Evolutionary conservation across 2,113 vertebrate genomes (phyloP).

Genomic region (Scopus umbretta): DNA sequence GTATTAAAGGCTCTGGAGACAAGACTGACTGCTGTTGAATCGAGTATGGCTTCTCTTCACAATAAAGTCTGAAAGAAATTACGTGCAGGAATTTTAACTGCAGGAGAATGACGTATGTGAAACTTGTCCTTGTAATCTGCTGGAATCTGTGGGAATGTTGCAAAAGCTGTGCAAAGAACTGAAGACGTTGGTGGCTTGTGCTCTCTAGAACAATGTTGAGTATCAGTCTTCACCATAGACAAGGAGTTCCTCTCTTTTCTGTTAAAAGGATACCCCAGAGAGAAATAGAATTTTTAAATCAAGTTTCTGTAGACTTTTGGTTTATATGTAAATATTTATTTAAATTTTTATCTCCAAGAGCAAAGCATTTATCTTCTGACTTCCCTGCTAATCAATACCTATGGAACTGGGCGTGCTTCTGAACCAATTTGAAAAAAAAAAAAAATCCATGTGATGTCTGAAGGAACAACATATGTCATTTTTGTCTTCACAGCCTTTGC

Average conservation of each 20-base stretch:
- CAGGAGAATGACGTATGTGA: not conserved
- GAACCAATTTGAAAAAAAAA: not conserved
- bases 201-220: not conserved
- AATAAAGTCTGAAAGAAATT: not conserved
- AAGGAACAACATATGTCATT: not conserved
- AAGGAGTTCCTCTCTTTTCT: not conserved
- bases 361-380: not conserved
- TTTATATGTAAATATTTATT: not conserved
- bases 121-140: not conserved
- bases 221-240: not conserved
- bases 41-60: not conserved
- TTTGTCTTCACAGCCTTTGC: not conserved
- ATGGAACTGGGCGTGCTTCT: not conserved
- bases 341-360: not conserved
- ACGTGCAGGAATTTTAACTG: not conserved
- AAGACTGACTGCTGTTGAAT: conserved; percentile 27
- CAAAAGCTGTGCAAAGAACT: not conserved
- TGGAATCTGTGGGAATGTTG: not conserved
- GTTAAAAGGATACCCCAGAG: not conserved
- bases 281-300: not conserved
- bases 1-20: conserved; percentile 38
- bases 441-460: not conserved
- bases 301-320: not conserved
- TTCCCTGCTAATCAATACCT: not conserved
- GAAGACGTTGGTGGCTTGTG: not conserved